phyloP scores from a whole-genome alignment of 2,113 vertebrate species.

The Falco punctatus region DNA sequence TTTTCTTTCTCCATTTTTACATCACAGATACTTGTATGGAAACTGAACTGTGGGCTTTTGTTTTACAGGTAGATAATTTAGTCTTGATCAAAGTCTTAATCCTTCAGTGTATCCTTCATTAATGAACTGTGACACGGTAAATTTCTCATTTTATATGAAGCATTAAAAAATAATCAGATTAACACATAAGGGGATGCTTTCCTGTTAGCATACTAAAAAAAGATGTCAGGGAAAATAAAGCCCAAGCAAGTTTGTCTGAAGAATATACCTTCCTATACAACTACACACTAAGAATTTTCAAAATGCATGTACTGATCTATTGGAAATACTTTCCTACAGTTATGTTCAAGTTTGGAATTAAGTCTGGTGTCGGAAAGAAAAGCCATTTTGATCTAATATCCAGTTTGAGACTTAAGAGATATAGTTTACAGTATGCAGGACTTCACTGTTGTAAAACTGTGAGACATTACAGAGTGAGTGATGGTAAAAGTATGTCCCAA shows the following conservation, averaged over 20 bases:
- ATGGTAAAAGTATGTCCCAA: background rate
- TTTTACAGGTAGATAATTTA: background rate
- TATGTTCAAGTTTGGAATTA: background rate
- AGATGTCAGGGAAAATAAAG: background rate
- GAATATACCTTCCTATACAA: background rate
- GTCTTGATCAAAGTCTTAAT: background rate
- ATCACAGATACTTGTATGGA: background rate
- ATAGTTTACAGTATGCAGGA: background rate
- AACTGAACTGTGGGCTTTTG: background rate
- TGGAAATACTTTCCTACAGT: background rate
- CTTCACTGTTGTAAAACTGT: background rate
- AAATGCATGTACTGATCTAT: background rate
- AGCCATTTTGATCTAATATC: background rate
- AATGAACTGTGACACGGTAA: background rate
- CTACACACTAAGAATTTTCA: background rate
- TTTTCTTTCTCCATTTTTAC: background rate
- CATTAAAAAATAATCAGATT: background rate
- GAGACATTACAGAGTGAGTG: background rate
- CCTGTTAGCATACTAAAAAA: background rate
- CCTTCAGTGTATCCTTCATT: background rate
- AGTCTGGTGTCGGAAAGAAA: background rate
- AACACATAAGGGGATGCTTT: background rate
- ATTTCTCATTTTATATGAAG: background rate
- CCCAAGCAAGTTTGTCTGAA: background rate
- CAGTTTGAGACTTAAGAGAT: background rate